phyloP scores from a whole-genome alignment of 2,888 invertebrate genomes.

The Pharmacophagus antenor region DNA sequence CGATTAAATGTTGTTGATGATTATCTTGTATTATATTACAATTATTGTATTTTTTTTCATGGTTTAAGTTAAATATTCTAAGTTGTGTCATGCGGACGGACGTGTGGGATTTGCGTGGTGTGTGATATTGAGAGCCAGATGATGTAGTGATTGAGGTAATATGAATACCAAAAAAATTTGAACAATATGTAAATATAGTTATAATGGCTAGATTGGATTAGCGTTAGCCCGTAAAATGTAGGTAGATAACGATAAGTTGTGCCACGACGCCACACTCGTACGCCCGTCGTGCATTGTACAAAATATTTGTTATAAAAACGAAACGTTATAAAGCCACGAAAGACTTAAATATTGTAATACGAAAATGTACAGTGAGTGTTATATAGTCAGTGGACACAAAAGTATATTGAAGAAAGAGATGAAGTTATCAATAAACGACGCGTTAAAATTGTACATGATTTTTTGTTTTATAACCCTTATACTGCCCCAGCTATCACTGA shows the following conservation, averaged over 20 bases:
- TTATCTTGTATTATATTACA: constrained; percentile 75
- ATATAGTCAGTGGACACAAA: constrained; percentile 82
- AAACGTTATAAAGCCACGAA: constrained; percentile 74
- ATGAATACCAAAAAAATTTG: constrained; percentile 81
- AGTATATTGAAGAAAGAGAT: constrained; percentile 76
- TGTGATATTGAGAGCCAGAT: constrained; percentile 60
- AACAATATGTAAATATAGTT: constrained; percentile 80
- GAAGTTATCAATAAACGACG: constrained; percentile 80
- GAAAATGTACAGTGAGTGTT: constrained; percentile 81
- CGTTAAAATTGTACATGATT: constrained; percentile 74
- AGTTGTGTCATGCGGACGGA: constrained; percentile 69
- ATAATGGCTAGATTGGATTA: constrained; percentile 65
- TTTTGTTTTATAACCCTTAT: constrained; percentile 66
- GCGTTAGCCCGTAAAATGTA: constrained; percentile 68
- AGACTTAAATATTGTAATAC: constrained; percentile 80
- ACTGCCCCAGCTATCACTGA: constrained; percentile 30
- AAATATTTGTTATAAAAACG: constrained; percentile 78
- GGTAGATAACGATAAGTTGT: constrained; percentile 74
- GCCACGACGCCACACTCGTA: constrained; percentile 73
- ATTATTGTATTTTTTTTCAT: constrained; percentile 79
- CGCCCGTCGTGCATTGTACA: constrained; percentile 78
- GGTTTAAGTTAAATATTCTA: constrained; percentile 75
- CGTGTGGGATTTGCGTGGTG: constrained; percentile 46
- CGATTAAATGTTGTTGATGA: constrained; percentile 75
- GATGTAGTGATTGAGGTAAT: constrained; percentile 73